Percentiles rank a stretch among this genome's conserved stretches.
phyloP scores from a whole-genome alignment of 1,140 invertebrate genomes.

The Drosophila elegans region DNA sequence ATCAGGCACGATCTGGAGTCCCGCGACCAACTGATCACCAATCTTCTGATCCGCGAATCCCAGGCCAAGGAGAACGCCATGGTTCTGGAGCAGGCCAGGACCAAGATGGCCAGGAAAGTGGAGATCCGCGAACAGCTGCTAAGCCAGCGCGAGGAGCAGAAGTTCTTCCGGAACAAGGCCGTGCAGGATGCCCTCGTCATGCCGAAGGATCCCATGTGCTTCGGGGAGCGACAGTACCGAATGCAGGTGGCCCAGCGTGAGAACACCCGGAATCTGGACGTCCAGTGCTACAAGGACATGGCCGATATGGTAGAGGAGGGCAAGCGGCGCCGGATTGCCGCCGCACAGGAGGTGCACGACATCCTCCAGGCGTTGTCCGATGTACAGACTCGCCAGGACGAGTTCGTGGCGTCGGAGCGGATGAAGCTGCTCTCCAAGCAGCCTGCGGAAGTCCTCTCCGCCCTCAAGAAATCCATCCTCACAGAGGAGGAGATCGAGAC shows the following conservation, averaged over 20 bases:
- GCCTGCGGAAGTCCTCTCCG: slow-evolving; percentile 32
- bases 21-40: slow-evolving; percentile 47
- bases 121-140: slow-evolving; percentile 52
- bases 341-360: slow-evolving; percentile 35
- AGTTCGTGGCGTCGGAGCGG: slow-evolving; percentile 42
- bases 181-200: slow-evolving; percentile 8
- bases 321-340: slow-evolving; percentile 1
- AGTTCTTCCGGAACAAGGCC: slow-evolving; percentile 39
- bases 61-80: slow-evolving; percentile 41
- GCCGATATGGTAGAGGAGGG: slow-evolving; percentile 13
- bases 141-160: slow-evolving; percentile 48
- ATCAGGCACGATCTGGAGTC: slow-evolving; percentile 42
- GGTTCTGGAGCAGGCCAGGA: slow-evolving; percentile 15
- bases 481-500: slow-evolving; percentile 27
- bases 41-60: slow-evolving; percentile 46
- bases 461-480: slow-evolving; percentile 35
- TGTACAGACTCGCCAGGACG: slow-evolving; percentile 38
- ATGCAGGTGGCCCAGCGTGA: not conserved
- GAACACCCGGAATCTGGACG: slow-evolving; percentile 1
- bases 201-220: slow-evolving; percentile 47
- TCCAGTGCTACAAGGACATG: slow-evolving; percentile 10
- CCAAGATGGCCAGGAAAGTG: slow-evolving; percentile 23
- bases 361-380: slow-evolving; percentile 29
- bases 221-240: slow-evolving; percentile 58
- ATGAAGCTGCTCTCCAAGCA: slow-evolving; percentile 52